Percentiles rank a stretch among this genome's conserved stretches.
Conservation (phyloP, 2,113 vertebrate species). For the Cranoglanis bouderius region DNA sequence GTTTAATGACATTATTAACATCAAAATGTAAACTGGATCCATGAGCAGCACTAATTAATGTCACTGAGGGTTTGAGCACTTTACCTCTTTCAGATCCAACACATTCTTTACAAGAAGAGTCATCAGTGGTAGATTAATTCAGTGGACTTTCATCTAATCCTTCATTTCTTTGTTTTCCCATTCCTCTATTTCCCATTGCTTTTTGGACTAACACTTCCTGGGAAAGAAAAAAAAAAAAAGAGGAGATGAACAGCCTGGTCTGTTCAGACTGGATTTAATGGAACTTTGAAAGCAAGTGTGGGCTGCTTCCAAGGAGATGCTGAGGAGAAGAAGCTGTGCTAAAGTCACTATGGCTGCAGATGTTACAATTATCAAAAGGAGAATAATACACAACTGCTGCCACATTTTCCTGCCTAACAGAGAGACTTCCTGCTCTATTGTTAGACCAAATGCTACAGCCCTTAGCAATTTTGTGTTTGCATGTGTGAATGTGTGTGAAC, state of each 20-base stretch:
- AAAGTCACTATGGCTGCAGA: constrained; percentile 68
- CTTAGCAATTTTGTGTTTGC: constrained; percentile 39
- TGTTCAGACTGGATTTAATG: constrained; percentile 49
- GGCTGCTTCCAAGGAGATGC: constrained; percentile 64
- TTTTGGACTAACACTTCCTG: constrained; percentile 29
- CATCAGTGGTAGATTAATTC: constrained; percentile 46
- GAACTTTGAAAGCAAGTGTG: constrained; percentile 69
- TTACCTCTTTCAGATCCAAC: constrained; percentile 13
- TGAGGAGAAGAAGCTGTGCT: constrained; percentile 66
- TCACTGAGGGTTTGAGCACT: constrained; percentile 33
- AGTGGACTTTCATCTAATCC: constrained; percentile 19
- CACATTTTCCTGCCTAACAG: constrained; percentile 43
- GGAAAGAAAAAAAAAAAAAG: background rate
- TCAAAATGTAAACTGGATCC: constrained; percentile 48
- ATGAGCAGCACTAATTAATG: constrained; percentile 48
- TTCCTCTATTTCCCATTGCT: constrained; percentile 16
- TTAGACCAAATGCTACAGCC: constrained; percentile 34
- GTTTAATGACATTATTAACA: constrained; percentile 52
- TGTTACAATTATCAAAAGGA: constrained; percentile 73
- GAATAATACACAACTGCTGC: constrained; percentile 70
- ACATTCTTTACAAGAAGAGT: constrained; percentile 41
- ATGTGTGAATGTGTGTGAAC: constrained; percentile 12
- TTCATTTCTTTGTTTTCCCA: constrained; percentile 9
- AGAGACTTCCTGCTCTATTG: constrained; percentile 65
- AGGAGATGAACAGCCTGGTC: constrained; percentile 35